Evolutionary conservation across 2,888 invertebrate species (phyloP).

Genomic region (Hirtodrosophila cameraria): DNA sequence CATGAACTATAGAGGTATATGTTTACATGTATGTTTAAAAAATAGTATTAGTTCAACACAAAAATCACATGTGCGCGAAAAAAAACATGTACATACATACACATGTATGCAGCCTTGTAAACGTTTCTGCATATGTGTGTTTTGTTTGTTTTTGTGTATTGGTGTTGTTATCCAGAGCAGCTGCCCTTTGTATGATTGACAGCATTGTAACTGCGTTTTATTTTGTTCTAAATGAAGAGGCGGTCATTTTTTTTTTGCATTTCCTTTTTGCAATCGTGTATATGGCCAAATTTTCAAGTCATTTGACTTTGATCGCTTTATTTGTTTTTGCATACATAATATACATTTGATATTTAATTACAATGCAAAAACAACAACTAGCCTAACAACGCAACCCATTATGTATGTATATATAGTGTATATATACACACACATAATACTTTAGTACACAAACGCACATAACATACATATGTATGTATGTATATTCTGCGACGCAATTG

Average conservation of each 20-base stretch:
- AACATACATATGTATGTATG: slow-evolving; percentile 29
- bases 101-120: slow-evolving; percentile 33
- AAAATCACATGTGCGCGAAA: slow-evolving; percentile 52
- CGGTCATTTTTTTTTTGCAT: background rate
- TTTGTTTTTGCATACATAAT: slow-evolving; percentile 15
- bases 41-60: slow-evolving; percentile 18
- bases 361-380: slow-evolving; percentile 25
- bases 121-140: slow-evolving; percentile 18
- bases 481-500: slow-evolving; percentile 77
- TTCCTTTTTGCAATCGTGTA: slow-evolving; percentile 11
- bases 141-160: slow-evolving; percentile 16
- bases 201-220: slow-evolving; percentile 56
- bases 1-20: slow-evolving; percentile 9
- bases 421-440: background rate
- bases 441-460: slow-evolving; percentile 5
- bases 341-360: slow-evolving; percentile 32
- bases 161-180: slow-evolving; percentile 49
- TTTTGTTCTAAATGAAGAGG: slow-evolving; percentile 25
- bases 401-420: slow-evolving; percentile 5
- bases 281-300: slow-evolving; percentile 14
- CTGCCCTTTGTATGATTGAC: slow-evolving; percentile 29
- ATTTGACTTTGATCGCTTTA: slow-evolving; percentile 23
- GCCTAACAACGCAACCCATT: slow-evolving; percentile 16
- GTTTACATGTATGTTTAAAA: slow-evolving; percentile 9
- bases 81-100: slow-evolving; percentile 22